Evolutionary conservation across 2,797 vertebrate genomes (phyloP).

Genomic region (Telmatherina bonti): DNA sequence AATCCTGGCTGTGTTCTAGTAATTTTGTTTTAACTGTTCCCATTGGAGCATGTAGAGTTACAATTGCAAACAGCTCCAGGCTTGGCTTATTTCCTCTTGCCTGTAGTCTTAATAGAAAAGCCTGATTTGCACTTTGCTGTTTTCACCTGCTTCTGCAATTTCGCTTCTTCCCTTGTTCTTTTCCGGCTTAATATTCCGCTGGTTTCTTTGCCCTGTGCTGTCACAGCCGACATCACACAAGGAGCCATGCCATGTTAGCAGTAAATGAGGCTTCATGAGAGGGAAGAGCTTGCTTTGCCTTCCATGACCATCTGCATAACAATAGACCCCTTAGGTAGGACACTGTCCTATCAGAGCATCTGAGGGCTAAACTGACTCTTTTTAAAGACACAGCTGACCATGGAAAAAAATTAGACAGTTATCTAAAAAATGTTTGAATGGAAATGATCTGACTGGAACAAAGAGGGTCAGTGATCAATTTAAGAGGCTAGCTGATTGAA

Average conservation of each 20-base stretch:
- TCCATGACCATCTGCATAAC: conserved; percentile 35
- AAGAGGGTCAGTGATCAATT: neutral
- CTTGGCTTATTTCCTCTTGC: conserved; percentile 57
- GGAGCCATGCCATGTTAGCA: conserved; percentile 31
- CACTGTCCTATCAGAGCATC: conserved; percentile 9
- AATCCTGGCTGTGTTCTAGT: conserved; percentile 38
- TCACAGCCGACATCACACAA: conserved; percentile 48
- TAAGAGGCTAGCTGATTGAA: conserved; percentile 6
- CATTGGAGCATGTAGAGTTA: conserved; percentile 30
- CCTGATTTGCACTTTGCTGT: conserved; percentile 41
- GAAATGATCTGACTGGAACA: neutral
- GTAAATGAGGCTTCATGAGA: conserved; percentile 63
- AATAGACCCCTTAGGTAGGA: conserved; percentile 21
- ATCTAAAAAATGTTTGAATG: neutral
- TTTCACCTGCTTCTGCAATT: conserved; percentile 39
- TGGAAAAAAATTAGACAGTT: neutral
- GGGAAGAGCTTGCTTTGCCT: conserved; percentile 21
- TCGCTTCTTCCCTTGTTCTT: conserved; percentile 8
- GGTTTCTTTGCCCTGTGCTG: conserved; percentile 28
- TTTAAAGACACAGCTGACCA: neutral
- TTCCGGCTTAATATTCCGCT: conserved; percentile 60
- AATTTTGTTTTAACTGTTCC: conserved; percentile 59
- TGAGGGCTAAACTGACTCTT: neutral
- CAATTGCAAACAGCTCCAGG: conserved; percentile 44
- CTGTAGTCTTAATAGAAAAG: conserved; percentile 39